These are phyloP conservation scores for Pterocles gutturalis DNA, from an alignment of 2,113 vertebrate genomes.

Conservation along the genomic window DNA sequence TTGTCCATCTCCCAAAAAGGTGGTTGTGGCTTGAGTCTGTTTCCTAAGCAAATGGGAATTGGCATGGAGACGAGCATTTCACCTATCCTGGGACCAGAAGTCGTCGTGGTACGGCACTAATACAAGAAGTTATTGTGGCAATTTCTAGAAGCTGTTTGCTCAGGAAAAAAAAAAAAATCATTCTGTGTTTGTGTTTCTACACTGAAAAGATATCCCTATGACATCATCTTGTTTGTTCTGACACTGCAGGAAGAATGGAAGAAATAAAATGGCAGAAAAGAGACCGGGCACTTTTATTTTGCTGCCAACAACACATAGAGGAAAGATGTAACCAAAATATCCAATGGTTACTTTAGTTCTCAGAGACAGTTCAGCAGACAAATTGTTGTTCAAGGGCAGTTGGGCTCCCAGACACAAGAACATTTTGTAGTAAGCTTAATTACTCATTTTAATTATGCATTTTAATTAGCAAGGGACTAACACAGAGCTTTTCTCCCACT, in stretches of 20 bases:
- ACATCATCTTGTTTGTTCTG: conserved; percentile 47
- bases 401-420: conserved; percentile 53
- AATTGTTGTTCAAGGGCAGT: conserved; percentile 46
- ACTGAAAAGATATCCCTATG: conserved; percentile 19
- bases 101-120: not conserved
- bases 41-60: not conserved
- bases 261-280: conserved; percentile 33
- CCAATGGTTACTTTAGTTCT: conserved; percentile 47
- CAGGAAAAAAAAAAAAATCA: not conserved
- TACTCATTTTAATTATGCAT: conserved; percentile 68
- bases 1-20: not conserved
- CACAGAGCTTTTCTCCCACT: conserved; percentile 50
- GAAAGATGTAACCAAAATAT: conserved; percentile 46
- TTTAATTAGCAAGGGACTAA: conserved; percentile 55
- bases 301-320: conserved; percentile 8
- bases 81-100: not conserved
- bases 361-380: conserved; percentile 42
- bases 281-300: conserved; percentile 19
- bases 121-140: not conserved
- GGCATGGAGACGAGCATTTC: not conserved
- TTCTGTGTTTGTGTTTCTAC: not conserved
- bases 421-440: conserved; percentile 62
- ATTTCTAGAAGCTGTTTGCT: conserved; percentile 6
- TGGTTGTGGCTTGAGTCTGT: not conserved
- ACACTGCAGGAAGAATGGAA: conserved; percentile 25